Evolutionary conservation across 2,113 vertebrate species (phyloP), one percentile per base, ranked within the genome.

Genomic region (Prionailurus bengalensis): DNA sequence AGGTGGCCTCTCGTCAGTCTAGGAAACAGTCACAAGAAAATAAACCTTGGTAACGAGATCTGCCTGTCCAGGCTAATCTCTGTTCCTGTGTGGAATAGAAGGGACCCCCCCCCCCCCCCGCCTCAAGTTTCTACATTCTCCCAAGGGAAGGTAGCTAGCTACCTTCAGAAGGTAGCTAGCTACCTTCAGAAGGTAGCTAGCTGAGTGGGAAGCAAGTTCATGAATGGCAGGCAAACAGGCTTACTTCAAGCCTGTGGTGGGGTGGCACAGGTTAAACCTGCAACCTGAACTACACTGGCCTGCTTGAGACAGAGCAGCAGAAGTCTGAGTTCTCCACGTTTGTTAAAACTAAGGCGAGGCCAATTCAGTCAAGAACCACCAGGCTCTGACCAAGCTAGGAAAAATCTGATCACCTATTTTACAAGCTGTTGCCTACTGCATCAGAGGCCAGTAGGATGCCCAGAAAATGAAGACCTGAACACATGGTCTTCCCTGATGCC

Each of bases 1-100:
- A 97, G 23, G 78, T 3, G 55, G 66, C 31, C 39, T 70, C 92
- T 88, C 66, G 92, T 84, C 66, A 95, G 55, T 61, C 53, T 58
- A 81, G 76, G 31, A 42, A 65, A 95, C 0, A 61, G 87, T 36
- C 55, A 45, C 17, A 70, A 65, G 71, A 55, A 89, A 45, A 45
- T 27, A 96, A 70, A 45, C 45, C 19, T 94, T 27, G 66, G 42
- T 51, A n/a, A 68, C 25, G 15, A 4, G 13, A 39, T 51, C 61
- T 80, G 74, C 36, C 83, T 83, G 89, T 61, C 85, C 4, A 48
- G 55, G 29, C n/a, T 80, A 9, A 36, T 53, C 4, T 85, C 55
- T 86, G 31, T n/a, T 83, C 33, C 63, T 89, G 19, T 83, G 27
- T 96, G 55, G 79, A 76, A 70, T 17, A 36, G 23, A n/a, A 29